phyloP scores from a whole-genome alignment of 1,140 invertebrate genomes.

The Lepidurus apus region DNA sequence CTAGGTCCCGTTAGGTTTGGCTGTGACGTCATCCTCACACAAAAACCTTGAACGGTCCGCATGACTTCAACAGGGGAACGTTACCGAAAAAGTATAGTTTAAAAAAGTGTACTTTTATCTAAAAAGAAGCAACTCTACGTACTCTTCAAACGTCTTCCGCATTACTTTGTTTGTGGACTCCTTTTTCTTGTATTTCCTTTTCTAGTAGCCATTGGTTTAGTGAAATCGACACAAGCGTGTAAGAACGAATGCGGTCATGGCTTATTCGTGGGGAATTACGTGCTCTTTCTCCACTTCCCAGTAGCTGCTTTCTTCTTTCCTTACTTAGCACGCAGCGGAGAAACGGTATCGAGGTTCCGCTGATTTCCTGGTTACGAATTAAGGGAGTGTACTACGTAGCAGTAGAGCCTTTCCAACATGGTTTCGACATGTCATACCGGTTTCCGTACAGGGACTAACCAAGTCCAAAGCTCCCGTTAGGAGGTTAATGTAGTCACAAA shows the following conservation, averaged over 20 bases:
- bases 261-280: not conserved
- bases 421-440: not conserved
- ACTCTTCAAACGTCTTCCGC: not conserved
- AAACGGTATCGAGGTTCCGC: not conserved
- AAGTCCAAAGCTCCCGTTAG: not conserved
- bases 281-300: not conserved
- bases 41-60: not conserved
- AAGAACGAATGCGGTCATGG: not conserved
- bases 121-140: not conserved
- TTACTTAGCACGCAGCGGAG: not conserved
- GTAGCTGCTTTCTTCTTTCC: not conserved
- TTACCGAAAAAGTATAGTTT: not conserved
- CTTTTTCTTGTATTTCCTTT: not conserved
- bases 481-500: not conserved
- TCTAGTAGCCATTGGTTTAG: not conserved
- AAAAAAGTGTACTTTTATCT: not conserved
- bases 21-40: not conserved
- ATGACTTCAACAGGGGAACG: not conserved
- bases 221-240: not conserved
- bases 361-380: not conserved
- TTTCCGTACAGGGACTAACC: not conserved
- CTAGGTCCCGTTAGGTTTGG: conserved; percentile 4
- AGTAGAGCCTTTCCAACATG: not conserved
- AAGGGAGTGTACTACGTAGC: not conserved
- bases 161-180: not conserved